Base-by-base conservation (phyloP, 2,888 invertebrate species). In the Muscina levida region DNA sequence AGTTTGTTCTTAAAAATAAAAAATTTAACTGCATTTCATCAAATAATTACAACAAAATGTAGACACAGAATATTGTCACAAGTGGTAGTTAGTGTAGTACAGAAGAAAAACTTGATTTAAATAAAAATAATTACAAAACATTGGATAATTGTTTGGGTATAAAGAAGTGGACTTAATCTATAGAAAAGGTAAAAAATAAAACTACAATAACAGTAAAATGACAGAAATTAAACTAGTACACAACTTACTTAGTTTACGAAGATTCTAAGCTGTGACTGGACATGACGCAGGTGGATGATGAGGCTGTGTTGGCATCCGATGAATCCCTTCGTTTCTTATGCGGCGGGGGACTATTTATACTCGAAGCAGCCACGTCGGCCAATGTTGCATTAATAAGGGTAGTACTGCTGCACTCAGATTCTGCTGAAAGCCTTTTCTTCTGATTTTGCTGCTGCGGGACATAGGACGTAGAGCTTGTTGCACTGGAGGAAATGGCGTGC, bases 291-390 rank as follows among this genome's bases (percentile, higher is more conserved):
- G 11, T 10, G 17, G 74, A 19, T 22, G 59, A 42, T 1, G 19
- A 13, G 11, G n/a, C 10, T 17, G 57, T 4, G 0, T 15, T 39
- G 15, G n/a, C 6, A 48, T 79, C 72, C 26, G 62, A 8, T 44
- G 67, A 75, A 56, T 76, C 70, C 65, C 88, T 84, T 17, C 83
- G 83, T 73, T 85, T 87, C 62, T 87, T 87, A 2, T 82, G 48
- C 0, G 88, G 87, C 22, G 88, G 86, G 44, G 83, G 66, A 53
- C 66, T 84, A 46, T 37, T 70, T 19, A 17, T 22, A 59, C 57
- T 75, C 65, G 19, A 31, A 8, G 75, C 31, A 59, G n/a, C 10
- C 24, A 51, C 53, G 17, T 39, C 10, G 51, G 17, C 10, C 4
- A 8, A 5, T 8, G 3, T 8, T 22, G 15, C 22, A 22, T 22